These are phyloP conservation scores for Myotis yumanensis DNA, from an alignment of 2,113 vertebrate genomes.

Conservation along the genomic window DNA sequence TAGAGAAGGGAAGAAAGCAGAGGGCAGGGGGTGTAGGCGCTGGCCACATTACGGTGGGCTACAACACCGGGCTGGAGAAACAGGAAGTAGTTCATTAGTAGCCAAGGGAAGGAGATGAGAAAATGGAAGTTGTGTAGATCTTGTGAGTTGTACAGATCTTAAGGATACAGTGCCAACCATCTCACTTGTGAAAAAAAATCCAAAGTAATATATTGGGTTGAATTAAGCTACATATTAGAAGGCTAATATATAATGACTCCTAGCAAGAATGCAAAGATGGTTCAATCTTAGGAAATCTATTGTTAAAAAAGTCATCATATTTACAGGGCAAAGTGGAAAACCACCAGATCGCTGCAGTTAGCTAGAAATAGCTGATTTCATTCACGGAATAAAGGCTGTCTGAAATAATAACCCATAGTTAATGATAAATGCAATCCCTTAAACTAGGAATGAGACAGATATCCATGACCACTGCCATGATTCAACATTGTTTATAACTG, in stretches of 20 bases:
- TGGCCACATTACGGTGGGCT: neutral
- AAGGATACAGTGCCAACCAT: neutral
- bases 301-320: neutral
- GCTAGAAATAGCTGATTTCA: neutral
- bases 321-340: slow-evolving; percentile 31
- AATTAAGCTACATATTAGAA: neutral
- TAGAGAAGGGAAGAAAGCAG: neutral
- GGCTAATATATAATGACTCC: neutral
- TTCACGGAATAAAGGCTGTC: neutral
- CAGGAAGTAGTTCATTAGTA: neutral
- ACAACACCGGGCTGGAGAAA: neutral
- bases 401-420: neutral
- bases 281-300: neutral
- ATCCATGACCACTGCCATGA: neutral
- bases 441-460: neutral
- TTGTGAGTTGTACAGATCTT: neutral
- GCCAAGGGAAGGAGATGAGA: neutral
- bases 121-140: neutral
- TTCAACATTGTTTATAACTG: neutral
- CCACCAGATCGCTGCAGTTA: neutral
- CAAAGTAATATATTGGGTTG: neutral
- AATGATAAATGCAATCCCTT: neutral
- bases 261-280: neutral
- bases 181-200: neutral
- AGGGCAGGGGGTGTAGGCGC: neutral